A percentile compares a stretch with the other conserved stretches of the same genome.
Conservation (phyloP, 2,888 invertebrate species). For the Lithophane leautieri region DNA sequence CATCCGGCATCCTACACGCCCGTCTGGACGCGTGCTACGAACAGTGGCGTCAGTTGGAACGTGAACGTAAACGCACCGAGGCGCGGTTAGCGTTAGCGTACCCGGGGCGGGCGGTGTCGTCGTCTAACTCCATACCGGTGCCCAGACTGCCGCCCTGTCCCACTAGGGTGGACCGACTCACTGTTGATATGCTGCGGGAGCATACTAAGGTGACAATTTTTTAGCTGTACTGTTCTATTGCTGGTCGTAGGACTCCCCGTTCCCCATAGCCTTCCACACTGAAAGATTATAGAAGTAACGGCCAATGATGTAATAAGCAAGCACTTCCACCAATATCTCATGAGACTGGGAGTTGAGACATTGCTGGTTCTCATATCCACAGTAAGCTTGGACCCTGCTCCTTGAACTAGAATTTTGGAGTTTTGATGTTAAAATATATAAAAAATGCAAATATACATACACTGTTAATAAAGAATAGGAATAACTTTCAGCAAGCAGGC, state of each 20-base stretch:
- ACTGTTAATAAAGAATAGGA: background rate
- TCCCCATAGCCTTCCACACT: background rate
- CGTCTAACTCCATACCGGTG: constrained; percentile 93
- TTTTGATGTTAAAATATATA: too few species aligned
- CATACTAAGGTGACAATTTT: constrained; percentile 91
- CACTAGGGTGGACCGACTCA: constrained; percentile 94
- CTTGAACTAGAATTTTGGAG: too few species aligned
- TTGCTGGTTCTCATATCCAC: background rate
- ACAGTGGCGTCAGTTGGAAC: constrained; percentile 94
- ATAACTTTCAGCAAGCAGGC: background rate
- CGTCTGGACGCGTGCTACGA: constrained; percentile 95
- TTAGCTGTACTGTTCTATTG: background rate
- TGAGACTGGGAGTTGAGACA: background rate
- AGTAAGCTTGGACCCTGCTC: background rate
- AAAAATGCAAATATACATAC: background rate
- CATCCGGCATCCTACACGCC: constrained; percentile 92
- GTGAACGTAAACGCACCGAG: constrained; percentile 95
- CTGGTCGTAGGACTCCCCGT: background rate
- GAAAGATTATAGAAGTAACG: background rate
- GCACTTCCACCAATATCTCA: background rate
- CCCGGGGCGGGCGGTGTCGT: constrained; percentile 94
- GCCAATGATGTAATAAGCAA: background rate
- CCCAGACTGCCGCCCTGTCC: constrained; percentile 95
- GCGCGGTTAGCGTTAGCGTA: constrained; percentile 94
- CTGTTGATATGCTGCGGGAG: constrained; percentile 95